Base-by-base conservation (phyloP, 2,113 vertebrate genomes). In the Apeltes quadracus region DNA sequence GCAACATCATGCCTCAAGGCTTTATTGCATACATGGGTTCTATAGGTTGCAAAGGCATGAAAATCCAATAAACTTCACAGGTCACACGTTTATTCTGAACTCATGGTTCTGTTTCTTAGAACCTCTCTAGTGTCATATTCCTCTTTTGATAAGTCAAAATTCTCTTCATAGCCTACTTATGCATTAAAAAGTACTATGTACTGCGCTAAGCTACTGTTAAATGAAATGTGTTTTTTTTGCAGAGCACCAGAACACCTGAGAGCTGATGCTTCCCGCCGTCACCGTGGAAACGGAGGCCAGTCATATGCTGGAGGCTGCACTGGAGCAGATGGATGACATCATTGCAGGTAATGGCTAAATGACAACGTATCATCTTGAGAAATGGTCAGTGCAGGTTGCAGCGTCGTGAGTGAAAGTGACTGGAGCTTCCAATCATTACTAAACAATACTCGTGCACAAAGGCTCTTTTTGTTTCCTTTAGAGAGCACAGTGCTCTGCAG, bases 261-360 rank as follows among this genome's bases (percentile, higher is more conserved):
- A 56, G 48, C 88, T 76, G 71, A 91, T 87, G 88, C 82, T 83
- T 71, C 84, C 71, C 14, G 39, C 78, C 23, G 5, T 85, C 83
- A 79, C 61, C 84, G 97, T 99, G 97, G 93, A 95, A 73, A 96
- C 96, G 11, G 95, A 98, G 13, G 97, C 96, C n/a, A 98, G 97
- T 90, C 97, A 98, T 23, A 95, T 94, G 90, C 91, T 99, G 63
- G 97, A 98, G 91, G 97, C 96, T 3, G 97, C 97, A 61, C 89
- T 99, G 89, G 97, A 97, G 88, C 97, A 98, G 88, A 99, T 99
- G 97, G 97, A 99, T 50, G 97, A 96, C 83, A 97, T 98, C 78
- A 96, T 99, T 34, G 97, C 97, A 94, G 97, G 97, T 98, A 91
- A 61, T 29, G 44, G 36, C 41, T 14, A 15, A 9, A 16, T 5